Conservation (phyloP, 2,797 vertebrate genomes). For the Cirrhinus molitorella region DNA sequence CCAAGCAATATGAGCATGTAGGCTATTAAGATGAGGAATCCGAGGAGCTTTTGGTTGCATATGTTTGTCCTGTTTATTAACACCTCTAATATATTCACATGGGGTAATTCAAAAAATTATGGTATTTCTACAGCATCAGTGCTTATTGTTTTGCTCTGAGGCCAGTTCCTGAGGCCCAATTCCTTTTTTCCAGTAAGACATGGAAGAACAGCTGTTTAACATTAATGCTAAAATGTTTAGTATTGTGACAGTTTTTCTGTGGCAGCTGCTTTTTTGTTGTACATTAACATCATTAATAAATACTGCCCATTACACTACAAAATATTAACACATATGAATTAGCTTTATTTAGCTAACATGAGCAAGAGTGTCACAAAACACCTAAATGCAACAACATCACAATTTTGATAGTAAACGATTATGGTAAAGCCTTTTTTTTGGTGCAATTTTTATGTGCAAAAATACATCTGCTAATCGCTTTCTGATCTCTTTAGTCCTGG, state of each 20-base stretch:
- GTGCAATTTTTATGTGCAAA: background rate
- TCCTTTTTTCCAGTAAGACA: too few relatives aligned
- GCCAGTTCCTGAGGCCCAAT: too few relatives aligned
- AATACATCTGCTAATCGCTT: constrained; percentile 5
- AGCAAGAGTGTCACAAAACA: background rate
- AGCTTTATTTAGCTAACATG: background rate
- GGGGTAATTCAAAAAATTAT: constrained; percentile 30
- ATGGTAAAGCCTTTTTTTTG: constrained; percentile 12
- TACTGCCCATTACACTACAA: background rate
- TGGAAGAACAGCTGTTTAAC: too few relatives aligned
- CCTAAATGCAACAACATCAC: background rate
- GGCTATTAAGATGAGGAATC: constrained; percentile 49
- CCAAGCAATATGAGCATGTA: constrained; percentile 57
- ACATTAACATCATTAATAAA: background rate
- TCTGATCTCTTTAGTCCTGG: constrained; percentile 56
- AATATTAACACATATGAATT: background rate
- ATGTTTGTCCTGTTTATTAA: background rate
- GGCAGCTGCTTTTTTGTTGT: background rate
- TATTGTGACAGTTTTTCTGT: background rate
- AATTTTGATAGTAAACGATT: background rate
- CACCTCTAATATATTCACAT: background rate
- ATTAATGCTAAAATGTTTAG: too few relatives aligned
- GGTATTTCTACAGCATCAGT: background rate
- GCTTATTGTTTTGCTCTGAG: background rate
- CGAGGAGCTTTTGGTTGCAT: constrained; percentile 54